Evolutionary conservation across 2,888 invertebrate genomes (phyloP).

Genomic region (Choreutis nemorana): DNA sequence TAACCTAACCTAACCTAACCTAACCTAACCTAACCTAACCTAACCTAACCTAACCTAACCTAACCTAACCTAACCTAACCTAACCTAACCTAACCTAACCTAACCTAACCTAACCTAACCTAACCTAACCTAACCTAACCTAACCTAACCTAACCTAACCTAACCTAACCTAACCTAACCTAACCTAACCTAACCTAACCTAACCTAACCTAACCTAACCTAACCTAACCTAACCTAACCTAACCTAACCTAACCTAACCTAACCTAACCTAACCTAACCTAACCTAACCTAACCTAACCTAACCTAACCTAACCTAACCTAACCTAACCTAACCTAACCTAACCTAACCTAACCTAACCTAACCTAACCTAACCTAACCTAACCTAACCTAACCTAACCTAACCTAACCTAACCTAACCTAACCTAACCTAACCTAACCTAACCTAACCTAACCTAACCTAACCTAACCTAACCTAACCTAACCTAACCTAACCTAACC

Average conservation of each 20-base stretch:
- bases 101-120: slow-evolving; percentile 4
- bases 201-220: slow-evolving; percentile 3
- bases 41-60: slow-evolving; percentile 12
- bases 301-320: slow-evolving; percentile 5
- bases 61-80: slow-evolving; percentile 11
- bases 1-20: slow-evolving; percentile 12
- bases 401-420: not conserved
- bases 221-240: slow-evolving; percentile 3
- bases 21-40: slow-evolving; percentile 12
- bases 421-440: slow-evolving; percentile 3
- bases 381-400: not conserved
- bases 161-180: not conserved
- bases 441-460: slow-evolving; percentile 3
- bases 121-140: slow-evolving; percentile 2
- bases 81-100: slow-evolving; percentile 4
- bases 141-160: no score
- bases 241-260: slow-evolving; percentile 2
- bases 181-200: slow-evolving; percentile 3
- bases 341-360: slow-evolving; percentile 4
- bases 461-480: not conserved
- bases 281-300: slow-evolving; percentile 2
- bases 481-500: not conserved
- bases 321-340: slow-evolving; percentile 1
- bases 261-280: slow-evolving; percentile 3
- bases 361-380: not conserved